Percentiles rank a stretch among this genome's conserved stretches.
Evolutionary conservation across 2,113 vertebrate genomes (phyloP).

Genomic region (Brevimyrus niger): DNA sequence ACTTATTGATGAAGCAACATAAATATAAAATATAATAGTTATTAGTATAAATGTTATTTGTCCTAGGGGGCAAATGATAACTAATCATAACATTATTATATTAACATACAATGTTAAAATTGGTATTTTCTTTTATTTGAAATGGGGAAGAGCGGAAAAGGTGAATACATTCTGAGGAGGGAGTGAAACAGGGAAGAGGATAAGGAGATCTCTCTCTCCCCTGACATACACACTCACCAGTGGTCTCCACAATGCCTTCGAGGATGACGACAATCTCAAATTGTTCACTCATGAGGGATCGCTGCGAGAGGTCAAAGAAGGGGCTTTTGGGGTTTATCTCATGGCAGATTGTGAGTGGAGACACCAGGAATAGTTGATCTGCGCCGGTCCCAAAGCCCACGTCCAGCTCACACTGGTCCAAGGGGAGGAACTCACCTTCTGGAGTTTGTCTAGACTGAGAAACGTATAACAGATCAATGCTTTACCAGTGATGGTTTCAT

Average conservation of each 20-base stretch:
- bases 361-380: slow-evolving; percentile 82
- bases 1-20: neutral
- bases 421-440: slow-evolving; percentile 79
- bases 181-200: slow-evolving; percentile 10
- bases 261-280: slow-evolving; percentile 88
- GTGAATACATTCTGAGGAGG: neutral
- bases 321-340: slow-evolving; percentile 79
- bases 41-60: neutral
- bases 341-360: slow-evolving; percentile 82
- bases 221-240: slow-evolving; percentile 54
- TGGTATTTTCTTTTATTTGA: neutral
- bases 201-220: neutral
- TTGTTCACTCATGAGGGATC: slow-evolving; percentile 74
- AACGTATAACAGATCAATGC: slow-evolving; percentile 22
- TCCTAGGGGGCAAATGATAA: neutral
- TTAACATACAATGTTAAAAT: neutral
- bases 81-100: neutral
- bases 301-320: slow-evolving; percentile 78
- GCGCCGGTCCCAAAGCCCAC: slow-evolving; percentile 84
- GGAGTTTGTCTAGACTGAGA: slow-evolving; percentile 80
- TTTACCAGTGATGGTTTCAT: neutral
- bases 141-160: neutral
- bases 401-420: slow-evolving; percentile 82
- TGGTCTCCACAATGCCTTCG: slow-evolving; percentile 84
- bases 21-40: neutral